Evolutionary conservation across 2,888 invertebrate species (phyloP), one percentile per base, ranked within the genome.

Genomic region (Watsonalla binaria): DNA sequence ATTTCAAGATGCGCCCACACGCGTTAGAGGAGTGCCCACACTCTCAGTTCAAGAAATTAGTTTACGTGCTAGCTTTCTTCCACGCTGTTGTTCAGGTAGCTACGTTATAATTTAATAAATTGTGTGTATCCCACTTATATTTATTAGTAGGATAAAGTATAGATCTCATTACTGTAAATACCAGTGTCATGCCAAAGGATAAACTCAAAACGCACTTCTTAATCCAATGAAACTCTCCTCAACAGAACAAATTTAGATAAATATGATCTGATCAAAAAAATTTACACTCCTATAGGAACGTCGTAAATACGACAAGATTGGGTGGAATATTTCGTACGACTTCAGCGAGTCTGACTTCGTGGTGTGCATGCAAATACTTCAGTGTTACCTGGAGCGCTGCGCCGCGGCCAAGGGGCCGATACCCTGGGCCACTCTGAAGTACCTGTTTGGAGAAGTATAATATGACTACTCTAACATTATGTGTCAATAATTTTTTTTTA

Each of bases 311-410:
- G 97, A 96, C 72, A 98, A 98, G 87, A 95, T 98, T 54, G 98
- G 98, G 0, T 98, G 98, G 97, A 98, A 98, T 79, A 96, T 98
- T 61, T 92, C 93, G 52, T 98, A 98, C 81, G 98, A 98, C 84
- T 98, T 98, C 86, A 97, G 96, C 82, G 96, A 98, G 82, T 96
- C 97, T 0, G 98, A 98, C 84, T 98, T 98, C 81, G 93, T 94
- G 57, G 97, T 98, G 39, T 97, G 97, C 85, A 93, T 95, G 70
- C 94, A 94, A 78, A 97, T 98, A 59, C 87, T 98, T 58, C 94
- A 95, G 62, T 96, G 95, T 4, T 98, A 98, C 84, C 88, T 98
- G 53, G 94, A 93, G 14, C 95, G 97, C 65, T 93, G 94, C 52
- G 69, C 89, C 57, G 86, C 92, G 0, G 83, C 86, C 7, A 93